Evolutionary conservation across 1,140 invertebrate species (phyloP), one percentile per base, ranked within the genome.

Genomic region (Potamilus streckersoni): DNA sequence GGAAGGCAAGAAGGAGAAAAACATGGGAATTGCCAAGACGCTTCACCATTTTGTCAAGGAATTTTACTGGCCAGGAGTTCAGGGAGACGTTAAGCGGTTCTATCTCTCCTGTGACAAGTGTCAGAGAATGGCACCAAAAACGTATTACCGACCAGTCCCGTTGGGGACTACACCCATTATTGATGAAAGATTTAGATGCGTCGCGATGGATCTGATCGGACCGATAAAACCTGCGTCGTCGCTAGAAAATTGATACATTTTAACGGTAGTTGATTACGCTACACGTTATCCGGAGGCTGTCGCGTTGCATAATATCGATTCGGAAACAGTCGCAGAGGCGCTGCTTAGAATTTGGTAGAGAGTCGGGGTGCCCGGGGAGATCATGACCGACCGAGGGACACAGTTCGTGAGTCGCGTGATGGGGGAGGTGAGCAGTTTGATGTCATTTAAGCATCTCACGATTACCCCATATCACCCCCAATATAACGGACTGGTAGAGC

Each of bases 181-280:
- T 49, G 71, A 71, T 14, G 63, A 23, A 14, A 63, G 78, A 14
- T 82, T 80, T 27, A 19, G 69, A 3, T 56, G 69, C 62, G 69
- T 82, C 16, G 72, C 78, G 17, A 59, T 78, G 1, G 78, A 82
- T 57, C 38, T 80, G 61, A 58, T 80, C 27, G 78, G 79, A 58
- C 74, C 74, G 6, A 61, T 74, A 16, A 19, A 15, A 3, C 80
- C 80, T 20, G 58, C 63, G 11, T 62, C 56, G 27, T 67, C 67
- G 17, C 56, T 56, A 19, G 73, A 66, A 20, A 71, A 79, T 55
- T 62, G 69, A 5, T 79, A 79, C 49, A 76, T 76, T 31, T 63
- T 80, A 56, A 74, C 69, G 1, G 14, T 79, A n/a, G 65, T 77
- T 2, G 79, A 82, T 60, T 82, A 74, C 74, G 80, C 79, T n/a